Evolutionary conservation across 2,797 vertebrate species (phyloP), one percentile per base, ranked within the genome.

Genomic region (Xiphorhynchus erythropygius): DNA sequence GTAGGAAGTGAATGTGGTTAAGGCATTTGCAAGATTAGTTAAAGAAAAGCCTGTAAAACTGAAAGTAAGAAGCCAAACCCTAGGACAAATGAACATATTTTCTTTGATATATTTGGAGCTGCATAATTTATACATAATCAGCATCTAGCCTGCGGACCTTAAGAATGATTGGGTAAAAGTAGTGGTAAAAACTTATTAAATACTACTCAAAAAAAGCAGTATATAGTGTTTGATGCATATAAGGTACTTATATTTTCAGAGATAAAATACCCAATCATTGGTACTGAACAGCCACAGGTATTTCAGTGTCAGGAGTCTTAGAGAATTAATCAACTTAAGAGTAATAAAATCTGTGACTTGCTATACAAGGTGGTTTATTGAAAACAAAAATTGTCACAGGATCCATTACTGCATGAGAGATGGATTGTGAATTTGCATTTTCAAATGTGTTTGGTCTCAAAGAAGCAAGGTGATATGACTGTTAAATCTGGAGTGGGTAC

Each of bases 1-100:
- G 85, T 87, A 83, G 77, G 94, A 95, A 95, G 82, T 85, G 62
- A 75, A 83, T 94, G 75, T 84, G 80, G 91, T 77, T 85, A 85
- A 93, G 81, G 62, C 42, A 81, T 94, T 88, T 91, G 79, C n/a
- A 67, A 94, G 89, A 94, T 95, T 95, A 95, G 71, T 44, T 50
- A 71, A 84, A 93, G 53, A 71, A 91, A 95, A 92, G 35, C 47
- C 79, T 91, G 44, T 91, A 88, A 94, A 93, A 80, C 59, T 90
- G 46, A 68, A 89, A 92, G 73, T n/a, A 85, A 71, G 35, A 87
- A 94, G 75, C 35, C 33, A 91, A 69, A 90, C 73, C 75, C 67
- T 80, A 14, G 37, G 52, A 94, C 79, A 94, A 85, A 92, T 62
- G 6, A 92, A 60, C 69, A 32, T 44, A 27, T n/a, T 69, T 90